A percentile compares a stretch with the other conserved stretches of the same genome.
Evolutionary conservation across 2,888 invertebrate species (phyloP).

Genomic region (Dolichomitus sp.): DNA sequence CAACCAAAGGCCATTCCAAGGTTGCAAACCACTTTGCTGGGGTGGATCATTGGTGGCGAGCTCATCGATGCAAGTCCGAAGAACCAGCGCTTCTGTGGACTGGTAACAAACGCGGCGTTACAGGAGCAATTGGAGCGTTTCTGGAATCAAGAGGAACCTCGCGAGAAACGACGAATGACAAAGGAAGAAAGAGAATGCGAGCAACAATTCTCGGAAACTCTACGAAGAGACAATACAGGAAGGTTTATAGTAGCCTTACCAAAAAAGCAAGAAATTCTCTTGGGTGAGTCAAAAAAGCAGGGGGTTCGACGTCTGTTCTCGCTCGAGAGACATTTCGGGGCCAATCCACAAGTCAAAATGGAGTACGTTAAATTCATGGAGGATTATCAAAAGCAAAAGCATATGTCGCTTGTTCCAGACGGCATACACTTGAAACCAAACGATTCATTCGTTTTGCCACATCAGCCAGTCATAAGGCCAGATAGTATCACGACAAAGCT

Average conservation of each 20-base stretch:
- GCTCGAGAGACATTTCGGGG: constrained; percentile 28
- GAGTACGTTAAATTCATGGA: constrained; percentile 68
- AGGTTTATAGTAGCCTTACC: constrained; percentile 18
- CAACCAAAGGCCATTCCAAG: no score
- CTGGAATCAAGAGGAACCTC: constrained; percentile 14
- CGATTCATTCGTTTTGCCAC: constrained; percentile 59
- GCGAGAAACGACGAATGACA: constrained; percentile 1
- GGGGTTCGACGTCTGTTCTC: constrained; percentile 27
- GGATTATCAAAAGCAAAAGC: constrained; percentile 66
- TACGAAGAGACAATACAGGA: not conserved
- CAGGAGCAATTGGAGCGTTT: constrained; percentile 5
- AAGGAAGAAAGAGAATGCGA: not conserved
- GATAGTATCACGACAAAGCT: no score
- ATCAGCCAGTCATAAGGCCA: no score
- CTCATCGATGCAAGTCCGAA: no score
- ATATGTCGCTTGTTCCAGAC: constrained; percentile 67
- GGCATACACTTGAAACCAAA: not conserved
- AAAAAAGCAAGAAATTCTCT: constrained; percentile 2
- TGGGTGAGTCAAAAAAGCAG: constrained; percentile 19
- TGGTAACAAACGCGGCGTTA: not conserved
- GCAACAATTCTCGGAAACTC: not conserved
- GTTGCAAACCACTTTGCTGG: no score
- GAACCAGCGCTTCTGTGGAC: constrained; percentile 5
- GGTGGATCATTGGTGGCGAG: no score
- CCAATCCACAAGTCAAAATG: constrained; percentile 35